Percentiles rank a stretch among this genome's conserved stretches.
These are phyloP conservation scores for Megalops atlanticus DNA, from an alignment of 2,113 vertebrate species.

Conservation along the genomic window DNA sequence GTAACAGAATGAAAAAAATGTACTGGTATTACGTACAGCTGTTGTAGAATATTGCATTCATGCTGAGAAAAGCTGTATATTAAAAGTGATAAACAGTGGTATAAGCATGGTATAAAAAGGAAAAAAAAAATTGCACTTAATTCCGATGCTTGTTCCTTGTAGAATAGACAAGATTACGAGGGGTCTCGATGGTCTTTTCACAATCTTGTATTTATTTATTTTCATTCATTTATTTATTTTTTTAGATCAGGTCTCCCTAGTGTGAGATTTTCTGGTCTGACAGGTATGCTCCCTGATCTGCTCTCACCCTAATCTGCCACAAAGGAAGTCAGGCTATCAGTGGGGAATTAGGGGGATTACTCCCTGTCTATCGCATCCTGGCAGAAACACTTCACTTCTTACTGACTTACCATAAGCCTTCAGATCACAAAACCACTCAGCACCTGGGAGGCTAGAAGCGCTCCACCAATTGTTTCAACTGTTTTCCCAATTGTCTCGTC, in stretches of 20 bases:
- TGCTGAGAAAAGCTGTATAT: too few relatives aligned
- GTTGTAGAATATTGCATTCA: too few relatives aligned
- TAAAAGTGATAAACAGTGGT: too few relatives aligned
- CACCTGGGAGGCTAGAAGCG: constrained; percentile 1
- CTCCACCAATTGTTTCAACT: not conserved
- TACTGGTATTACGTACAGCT: too few relatives aligned
- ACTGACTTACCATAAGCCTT: constrained; percentile 61
- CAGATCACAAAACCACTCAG: constrained; percentile 47
- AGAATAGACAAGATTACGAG: too few relatives aligned
- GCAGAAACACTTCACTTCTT: constrained; percentile 61
- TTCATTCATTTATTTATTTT: too few relatives aligned
- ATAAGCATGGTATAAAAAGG: too few relatives aligned
- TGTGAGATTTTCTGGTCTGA: not conserved
- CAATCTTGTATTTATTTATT: too few relatives aligned
- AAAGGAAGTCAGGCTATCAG: constrained; percentile 71
- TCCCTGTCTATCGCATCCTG: constrained; percentile 67
- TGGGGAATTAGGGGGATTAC: constrained; percentile 70
- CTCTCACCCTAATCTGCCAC: constrained; percentile 66
- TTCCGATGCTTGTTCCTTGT: too few relatives aligned
- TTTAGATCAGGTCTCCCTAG: not conserved
- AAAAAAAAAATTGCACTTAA: too few relatives aligned
- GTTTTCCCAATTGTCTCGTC: not conserved
- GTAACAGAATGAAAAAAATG: too few relatives aligned
- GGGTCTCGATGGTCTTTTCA: too few relatives aligned
- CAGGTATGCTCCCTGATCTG: constrained; percentile 42